Percentiles rank a stretch among this genome's conserved stretches.
Conservation (phyloP, 2,888 invertebrate genomes). For the Drosophila nr. perissopoda region DNA sequence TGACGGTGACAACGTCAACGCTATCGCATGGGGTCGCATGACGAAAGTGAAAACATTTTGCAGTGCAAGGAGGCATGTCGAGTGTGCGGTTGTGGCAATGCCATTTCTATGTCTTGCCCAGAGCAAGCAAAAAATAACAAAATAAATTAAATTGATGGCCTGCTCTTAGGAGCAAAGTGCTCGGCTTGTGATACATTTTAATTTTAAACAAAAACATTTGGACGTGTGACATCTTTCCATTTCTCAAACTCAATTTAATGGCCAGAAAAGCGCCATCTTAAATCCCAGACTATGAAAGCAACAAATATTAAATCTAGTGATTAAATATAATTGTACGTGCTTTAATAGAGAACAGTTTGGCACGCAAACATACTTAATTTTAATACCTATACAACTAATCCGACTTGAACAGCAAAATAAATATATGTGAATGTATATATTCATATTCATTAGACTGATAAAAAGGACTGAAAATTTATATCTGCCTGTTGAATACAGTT, state of each 20-base stretch:
- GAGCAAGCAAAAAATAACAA: slow-evolving; percentile 12
- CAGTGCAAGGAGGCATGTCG: slow-evolving; percentile 4
- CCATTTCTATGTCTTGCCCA: slow-evolving; percentile 27
- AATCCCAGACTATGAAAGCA: neutral
- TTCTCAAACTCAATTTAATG: neutral
- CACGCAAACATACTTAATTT: neutral
- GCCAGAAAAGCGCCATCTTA: neutral
- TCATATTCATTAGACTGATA: neutral
- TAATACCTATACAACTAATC: neutral
- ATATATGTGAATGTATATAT: neutral
- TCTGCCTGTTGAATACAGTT: neutral
- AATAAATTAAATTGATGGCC: slow-evolving; percentile 31
- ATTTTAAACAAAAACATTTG: neutral
- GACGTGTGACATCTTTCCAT: neutral
- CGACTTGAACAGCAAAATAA: neutral
- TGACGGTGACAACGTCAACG: neutral
- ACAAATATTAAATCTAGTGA: neutral
- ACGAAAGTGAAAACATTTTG: slow-evolving; percentile 52
- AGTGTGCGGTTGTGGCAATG: slow-evolving; percentile 13
- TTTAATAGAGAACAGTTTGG: neutral
- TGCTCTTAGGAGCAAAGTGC: slow-evolving; percentile 1
- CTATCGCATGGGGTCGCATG: slow-evolving; percentile 39
- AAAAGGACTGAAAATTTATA: neutral
- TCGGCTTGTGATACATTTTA: neutral
- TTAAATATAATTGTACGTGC: neutral